These are phyloP conservation scores for Eucidaris tribuloides DNA, from an alignment of 35 echinoderm and acorn worm species.

Conservation along the genomic window DNA sequence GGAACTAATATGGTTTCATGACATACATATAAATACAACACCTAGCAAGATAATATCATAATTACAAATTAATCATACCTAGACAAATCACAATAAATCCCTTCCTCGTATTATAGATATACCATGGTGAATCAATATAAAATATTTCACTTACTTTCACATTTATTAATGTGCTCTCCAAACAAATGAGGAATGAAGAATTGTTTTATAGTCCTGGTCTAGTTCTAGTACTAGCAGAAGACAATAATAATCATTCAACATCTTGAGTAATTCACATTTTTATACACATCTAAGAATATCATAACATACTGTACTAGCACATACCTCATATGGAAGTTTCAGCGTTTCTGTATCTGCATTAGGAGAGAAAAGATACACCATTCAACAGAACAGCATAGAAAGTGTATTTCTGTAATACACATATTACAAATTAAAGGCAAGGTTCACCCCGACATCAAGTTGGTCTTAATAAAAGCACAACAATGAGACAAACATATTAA, in stretches of 20 bases:
- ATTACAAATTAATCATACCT: background rate
- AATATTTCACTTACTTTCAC: background rate
- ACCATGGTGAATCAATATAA: background rate
- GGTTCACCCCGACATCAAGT: too few relatives aligned
- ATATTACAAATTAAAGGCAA: too few relatives aligned
- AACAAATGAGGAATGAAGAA: background rate
- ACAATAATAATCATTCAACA: too few relatives aligned
- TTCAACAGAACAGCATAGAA: too few relatives aligned
- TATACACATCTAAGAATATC: too few relatives aligned
- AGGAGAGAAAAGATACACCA: too few relatives aligned
- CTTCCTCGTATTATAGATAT: background rate
- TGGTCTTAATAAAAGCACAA: too few relatives aligned
- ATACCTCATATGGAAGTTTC: conserved; percentile 88
- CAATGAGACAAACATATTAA: too few relatives aligned
- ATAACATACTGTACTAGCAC: too few relatives aligned
- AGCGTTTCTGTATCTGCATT: conserved; percentile 85
- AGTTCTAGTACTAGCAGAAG: background rate
- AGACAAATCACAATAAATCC: background rate
- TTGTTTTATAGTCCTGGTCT: background rate
- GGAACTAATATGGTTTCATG: background rate
- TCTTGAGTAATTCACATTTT: too few relatives aligned
- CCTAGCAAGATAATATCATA: background rate
- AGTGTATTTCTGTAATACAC: too few relatives aligned
- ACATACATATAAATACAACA: background rate
- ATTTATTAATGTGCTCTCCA: background rate